Conservation (phyloP, 1,140 invertebrate species). For the Druon quercuslanigerum region DNA sequence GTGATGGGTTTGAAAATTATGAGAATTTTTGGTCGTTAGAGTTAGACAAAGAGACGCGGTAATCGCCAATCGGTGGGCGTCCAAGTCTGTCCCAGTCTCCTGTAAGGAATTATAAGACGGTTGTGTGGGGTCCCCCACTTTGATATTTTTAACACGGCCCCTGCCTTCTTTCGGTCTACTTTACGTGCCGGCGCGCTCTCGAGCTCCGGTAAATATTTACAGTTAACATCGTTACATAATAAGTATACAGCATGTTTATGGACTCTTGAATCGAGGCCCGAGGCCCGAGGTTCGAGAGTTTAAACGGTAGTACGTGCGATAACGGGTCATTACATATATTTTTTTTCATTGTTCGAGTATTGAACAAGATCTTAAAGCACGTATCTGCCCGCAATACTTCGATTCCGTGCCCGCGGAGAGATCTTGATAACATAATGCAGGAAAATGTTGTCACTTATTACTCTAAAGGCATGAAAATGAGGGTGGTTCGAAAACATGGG, state of each 20-base stretch:
- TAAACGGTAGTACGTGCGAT: conserved; percentile 44
- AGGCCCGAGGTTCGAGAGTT: conserved; percentile 30
- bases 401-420: background rate
- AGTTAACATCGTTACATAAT: conserved; percentile 68
- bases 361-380: background rate
- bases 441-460: too few species aligned
- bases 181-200: conserved; percentile 45
- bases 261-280: conserved; percentile 40
- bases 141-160: conserved; percentile 21
- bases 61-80: conserved; percentile 10
- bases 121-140: conserved; percentile 12
- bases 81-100: background rate
- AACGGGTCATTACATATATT: conserved; percentile 42
- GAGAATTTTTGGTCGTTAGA: background rate
- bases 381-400: background rate
- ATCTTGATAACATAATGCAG: background rate
- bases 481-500: too few species aligned
- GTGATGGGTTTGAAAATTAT: background rate
- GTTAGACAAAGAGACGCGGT: conserved; percentile 12
- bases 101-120: conserved; percentile 14
- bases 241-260: conserved; percentile 54
- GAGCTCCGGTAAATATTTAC: conserved; percentile 68
- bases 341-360: conserved; percentile 25
- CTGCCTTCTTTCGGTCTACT: conserved; percentile 57
- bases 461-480: too few species aligned